Evolutionary conservation across 2,113 vertebrate genomes (phyloP).

Genomic region (Rhodinocichla rosea): DNA sequence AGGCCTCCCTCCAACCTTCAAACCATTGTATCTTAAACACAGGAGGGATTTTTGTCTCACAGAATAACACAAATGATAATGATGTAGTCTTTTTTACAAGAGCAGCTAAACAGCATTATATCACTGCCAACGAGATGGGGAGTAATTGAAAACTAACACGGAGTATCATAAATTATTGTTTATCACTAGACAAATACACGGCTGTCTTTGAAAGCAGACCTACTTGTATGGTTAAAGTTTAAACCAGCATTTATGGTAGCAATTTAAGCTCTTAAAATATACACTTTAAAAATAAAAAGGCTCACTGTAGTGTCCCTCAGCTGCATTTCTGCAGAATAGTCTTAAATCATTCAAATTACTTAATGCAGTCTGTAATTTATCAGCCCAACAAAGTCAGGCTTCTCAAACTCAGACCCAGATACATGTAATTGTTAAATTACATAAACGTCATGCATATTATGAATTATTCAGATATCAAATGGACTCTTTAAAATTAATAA

Average conservation of each 20-base stretch:
- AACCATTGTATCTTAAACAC: slow-evolving; percentile 46
- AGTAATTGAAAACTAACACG: slow-evolving; percentile 39
- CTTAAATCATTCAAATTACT: slow-evolving; percentile 63
- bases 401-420: slow-evolving; percentile 37
- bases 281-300: slow-evolving; percentile 55
- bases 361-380: slow-evolving; percentile 69
- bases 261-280: slow-evolving; percentile 66
- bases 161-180: slow-evolving; percentile 67
- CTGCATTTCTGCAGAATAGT: slow-evolving; percentile 25
- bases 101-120: slow-evolving; percentile 37
- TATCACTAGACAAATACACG: slow-evolving; percentile 61
- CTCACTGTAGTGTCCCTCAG: slow-evolving; percentile 49
- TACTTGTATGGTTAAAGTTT: slow-evolving; percentile 44
- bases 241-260: slow-evolving; percentile 58
- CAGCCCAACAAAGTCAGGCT: slow-evolving; percentile 34
- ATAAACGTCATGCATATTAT: neutral
- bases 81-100: slow-evolving; percentile 11
- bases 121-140: slow-evolving; percentile 7
- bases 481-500: neutral
- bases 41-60: slow-evolving; percentile 32
- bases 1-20: neutral
- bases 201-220: slow-evolving; percentile 25
- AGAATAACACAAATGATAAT: slow-evolving; percentile 21
- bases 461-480: neutral
- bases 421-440: slow-evolving; percentile 61